phyloP scores from a whole-genome alignment of 2,888 invertebrate species.

The Melolontha melolontha region DNA sequence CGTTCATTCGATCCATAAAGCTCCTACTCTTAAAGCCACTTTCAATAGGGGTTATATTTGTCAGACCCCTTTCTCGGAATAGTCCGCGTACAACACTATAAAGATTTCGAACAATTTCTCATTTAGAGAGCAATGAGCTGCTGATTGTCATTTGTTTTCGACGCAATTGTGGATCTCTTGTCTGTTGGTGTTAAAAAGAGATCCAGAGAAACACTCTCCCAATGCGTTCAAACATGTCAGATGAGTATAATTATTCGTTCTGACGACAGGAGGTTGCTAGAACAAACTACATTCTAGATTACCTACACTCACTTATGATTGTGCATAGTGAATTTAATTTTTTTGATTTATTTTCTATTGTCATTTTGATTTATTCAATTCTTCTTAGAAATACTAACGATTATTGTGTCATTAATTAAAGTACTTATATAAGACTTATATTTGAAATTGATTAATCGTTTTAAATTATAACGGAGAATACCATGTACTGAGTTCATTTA shows the following conservation, averaged over 20 bases:
- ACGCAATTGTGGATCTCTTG: conserved; percentile 63
- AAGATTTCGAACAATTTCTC: conserved; percentile 66
- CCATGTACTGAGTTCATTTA: no score
- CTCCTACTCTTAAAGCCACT: conserved; percentile 44
- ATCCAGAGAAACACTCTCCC: conserved; percentile 9
- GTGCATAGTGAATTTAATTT: conserved; percentile 39
- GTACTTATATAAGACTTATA: no score
- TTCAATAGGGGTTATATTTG: conserved; percentile 52
- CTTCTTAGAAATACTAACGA: conserved; percentile 17
- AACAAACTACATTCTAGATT: conserved; percentile 8
- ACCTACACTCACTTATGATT: conserved; percentile 11
- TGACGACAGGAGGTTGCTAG: conserved; percentile 8
- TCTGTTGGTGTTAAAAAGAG: conserved; percentile 52
- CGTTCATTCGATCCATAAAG: conserved; percentile 35
- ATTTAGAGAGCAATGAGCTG: conserved; percentile 64
- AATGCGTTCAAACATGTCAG: conserved; percentile 62
- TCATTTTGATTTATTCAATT: no score
- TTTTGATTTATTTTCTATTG: conserved; percentile 39
- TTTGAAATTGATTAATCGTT: no score
- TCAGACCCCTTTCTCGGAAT: conserved; percentile 27
- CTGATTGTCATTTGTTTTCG: conserved; percentile 65
- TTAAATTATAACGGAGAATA: no score
- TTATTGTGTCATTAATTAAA: conserved; percentile 33
- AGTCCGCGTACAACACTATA: conserved; percentile 54
- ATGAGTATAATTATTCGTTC: conserved; percentile 59